A percentile compares a stretch with the other conserved stretches of the same genome.
These are phyloP conservation scores for Porites cylindrica DNA, from an alignment of 92 coral and sea anemone species.

Conservation along the genomic window DNA sequence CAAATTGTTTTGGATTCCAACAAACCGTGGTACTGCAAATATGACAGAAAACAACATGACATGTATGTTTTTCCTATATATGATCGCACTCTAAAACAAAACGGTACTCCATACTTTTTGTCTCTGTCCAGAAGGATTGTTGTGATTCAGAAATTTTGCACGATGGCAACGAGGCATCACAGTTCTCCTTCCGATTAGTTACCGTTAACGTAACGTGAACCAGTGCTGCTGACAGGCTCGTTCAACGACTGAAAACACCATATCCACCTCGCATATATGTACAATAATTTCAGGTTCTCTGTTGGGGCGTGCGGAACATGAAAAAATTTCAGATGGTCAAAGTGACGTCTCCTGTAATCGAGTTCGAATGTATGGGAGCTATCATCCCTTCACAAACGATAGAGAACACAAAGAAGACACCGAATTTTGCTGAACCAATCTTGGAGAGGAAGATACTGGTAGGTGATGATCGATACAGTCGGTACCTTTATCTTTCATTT, in stretches of 20 bases:
- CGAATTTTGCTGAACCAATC: constrained; percentile 89
- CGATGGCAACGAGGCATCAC: no score
- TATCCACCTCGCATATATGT: neutral
- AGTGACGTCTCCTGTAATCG: constrained; percentile 89
- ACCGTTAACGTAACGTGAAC: no score
- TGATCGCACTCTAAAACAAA: no score
- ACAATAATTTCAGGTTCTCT: constrained; percentile 71
- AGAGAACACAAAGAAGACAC: constrained; percentile 81
- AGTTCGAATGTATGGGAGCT: constrained; percentile 92
- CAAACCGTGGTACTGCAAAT: no score
- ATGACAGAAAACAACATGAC: no score
- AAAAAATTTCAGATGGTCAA: constrained; percentile 93
- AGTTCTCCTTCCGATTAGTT: no score
- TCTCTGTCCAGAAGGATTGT: no score
- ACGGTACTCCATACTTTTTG: no score
- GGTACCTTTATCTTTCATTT: neutral
- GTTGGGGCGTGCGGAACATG: constrained; percentile 99
- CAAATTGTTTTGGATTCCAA: no score
- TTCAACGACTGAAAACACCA: neutral
- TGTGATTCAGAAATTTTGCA: no score
- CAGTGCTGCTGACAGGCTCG: neutral
- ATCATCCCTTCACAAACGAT: constrained; percentile 80
- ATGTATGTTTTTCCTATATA: no score
- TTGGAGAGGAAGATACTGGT: constrained; percentile 83
- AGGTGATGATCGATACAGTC: constrained; percentile 4